A percentile compares a stretch with the other conserved stretches of the same genome.
phyloP scores from a whole-genome alignment of 2,113 vertebrate genomes.

The Crotophaga sulcirostris region DNA sequence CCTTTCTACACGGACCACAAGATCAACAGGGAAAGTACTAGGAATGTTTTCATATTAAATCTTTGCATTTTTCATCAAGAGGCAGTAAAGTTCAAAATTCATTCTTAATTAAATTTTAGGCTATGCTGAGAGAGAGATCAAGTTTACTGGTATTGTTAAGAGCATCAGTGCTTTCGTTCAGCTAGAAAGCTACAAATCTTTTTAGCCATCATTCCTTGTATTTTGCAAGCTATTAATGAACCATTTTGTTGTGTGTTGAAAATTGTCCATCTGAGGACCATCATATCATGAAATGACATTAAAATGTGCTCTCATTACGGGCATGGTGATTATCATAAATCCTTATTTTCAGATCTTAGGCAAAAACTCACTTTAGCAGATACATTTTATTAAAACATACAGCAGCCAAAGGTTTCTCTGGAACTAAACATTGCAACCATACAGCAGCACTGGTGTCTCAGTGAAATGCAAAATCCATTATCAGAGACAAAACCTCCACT shows the following conservation, averaged over 20 bases:
- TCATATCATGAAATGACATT: background rate
- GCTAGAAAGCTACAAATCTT: background rate
- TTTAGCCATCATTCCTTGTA: background rate
- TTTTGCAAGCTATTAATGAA: constrained; percentile 19
- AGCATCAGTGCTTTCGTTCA: background rate
- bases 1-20: background rate
- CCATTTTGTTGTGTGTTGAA: constrained; percentile 2
- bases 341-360: background rate
- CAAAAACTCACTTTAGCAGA: background rate
- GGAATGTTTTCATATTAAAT: background rate
- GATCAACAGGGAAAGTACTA: background rate
- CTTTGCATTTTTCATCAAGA: background rate
- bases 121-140: background rate
- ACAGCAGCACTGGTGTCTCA: background rate
- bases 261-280: constrained; percentile 18
- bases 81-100: background rate
- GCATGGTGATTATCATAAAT: background rate
- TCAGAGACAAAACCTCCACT: background rate
- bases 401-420: background rate
- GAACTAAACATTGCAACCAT: background rate
- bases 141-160: background rate
- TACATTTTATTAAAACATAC: background rate
- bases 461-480: background rate
- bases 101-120: background rate
- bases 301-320: background rate